Conservation (phyloP, 2,797 vertebrate genomes). For the Dryobates pubescens region DNA sequence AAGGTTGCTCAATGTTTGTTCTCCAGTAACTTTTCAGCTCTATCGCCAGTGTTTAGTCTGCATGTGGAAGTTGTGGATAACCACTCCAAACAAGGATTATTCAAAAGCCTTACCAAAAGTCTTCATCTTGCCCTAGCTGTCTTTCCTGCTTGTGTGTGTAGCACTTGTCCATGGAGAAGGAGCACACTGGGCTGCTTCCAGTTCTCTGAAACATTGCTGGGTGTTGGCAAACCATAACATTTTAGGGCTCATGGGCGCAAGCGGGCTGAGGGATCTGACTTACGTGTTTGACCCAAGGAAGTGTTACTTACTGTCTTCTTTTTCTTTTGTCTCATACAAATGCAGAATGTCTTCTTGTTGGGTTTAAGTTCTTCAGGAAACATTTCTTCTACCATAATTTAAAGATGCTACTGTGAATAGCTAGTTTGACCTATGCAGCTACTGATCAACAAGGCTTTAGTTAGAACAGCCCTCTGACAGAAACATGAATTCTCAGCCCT, state of each 20-base stretch:
- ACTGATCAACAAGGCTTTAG: neutral
- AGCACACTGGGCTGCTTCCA: neutral
- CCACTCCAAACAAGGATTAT: too few species aligned
- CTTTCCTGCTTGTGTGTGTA: neutral
- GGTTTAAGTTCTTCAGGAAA: too few species aligned
- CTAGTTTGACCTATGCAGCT: neutral
- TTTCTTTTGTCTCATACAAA: neutral
- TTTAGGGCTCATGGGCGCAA: neutral
- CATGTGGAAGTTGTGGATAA: neutral
- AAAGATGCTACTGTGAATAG: neutral
- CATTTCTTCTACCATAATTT: neutral
- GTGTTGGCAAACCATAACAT: neutral
- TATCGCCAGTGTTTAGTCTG: neutral
- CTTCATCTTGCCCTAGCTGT: neutral
- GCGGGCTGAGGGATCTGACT: neutral
- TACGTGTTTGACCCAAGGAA: neutral
- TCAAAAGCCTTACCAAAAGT: neutral
- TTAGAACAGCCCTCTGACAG: neutral
- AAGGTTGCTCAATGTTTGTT: neutral
- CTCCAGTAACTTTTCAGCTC: neutral
- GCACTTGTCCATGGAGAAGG: neutral
- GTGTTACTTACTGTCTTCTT: neutral
- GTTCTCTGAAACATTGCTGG: neutral
- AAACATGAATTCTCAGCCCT: constrained; percentile 11
- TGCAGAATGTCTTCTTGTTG: neutral